These are phyloP conservation scores for Ethmia dodecea DNA, from an alignment of 2,888 invertebrate species.

Conservation along the genomic window DNA sequence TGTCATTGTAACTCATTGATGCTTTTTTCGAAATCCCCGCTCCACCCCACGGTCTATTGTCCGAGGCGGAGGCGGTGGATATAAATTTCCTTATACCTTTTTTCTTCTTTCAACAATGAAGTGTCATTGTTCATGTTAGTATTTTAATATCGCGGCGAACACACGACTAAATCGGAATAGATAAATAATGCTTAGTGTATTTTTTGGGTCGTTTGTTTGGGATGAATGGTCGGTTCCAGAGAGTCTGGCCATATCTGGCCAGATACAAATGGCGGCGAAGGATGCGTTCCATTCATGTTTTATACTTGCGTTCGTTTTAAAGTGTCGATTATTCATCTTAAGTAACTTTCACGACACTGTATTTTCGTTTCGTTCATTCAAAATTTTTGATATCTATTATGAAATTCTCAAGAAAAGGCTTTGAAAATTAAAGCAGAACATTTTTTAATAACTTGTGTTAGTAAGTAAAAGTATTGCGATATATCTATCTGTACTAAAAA, in stretches of 20 bases:
- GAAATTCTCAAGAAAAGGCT: too few relatives aligned
- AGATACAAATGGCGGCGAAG: slow-evolving; percentile 45
- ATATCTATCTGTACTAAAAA: too few relatives aligned
- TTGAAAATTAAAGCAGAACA: too few relatives aligned
- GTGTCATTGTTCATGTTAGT: slow-evolving; percentile 67
- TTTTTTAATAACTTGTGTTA: too few relatives aligned
- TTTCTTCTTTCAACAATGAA: slow-evolving; percentile 60
- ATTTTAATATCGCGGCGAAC: slow-evolving; percentile 65
- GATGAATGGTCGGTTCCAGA: slow-evolving; percentile 61
- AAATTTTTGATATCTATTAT: too few relatives aligned
- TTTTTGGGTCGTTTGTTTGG: slow-evolving; percentile 49
- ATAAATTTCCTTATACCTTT: slow-evolving; percentile 53
- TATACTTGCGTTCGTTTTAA: slow-evolving; percentile 25
- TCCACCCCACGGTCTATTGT: slow-evolving; percentile 50
- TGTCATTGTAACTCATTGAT: slow-evolving; percentile 49
- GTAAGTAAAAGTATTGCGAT: too few relatives aligned
- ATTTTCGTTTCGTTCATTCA: too few relatives aligned
- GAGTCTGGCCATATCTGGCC: slow-evolving; percentile 51
- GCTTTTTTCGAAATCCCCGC: slow-evolving; percentile 40
- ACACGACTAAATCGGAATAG: slow-evolving; percentile 60
- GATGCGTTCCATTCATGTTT: slow-evolving; percentile 37
- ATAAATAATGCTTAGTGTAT: slow-evolving; percentile 57
- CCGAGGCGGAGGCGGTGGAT: slow-evolving; percentile 39
- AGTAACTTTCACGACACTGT: slow-evolving; percentile 17
- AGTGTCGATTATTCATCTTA: slow-evolving; percentile 19